Base-by-base conservation (phyloP, 2,797 vertebrate species). In the Mycteria americana region DNA sequence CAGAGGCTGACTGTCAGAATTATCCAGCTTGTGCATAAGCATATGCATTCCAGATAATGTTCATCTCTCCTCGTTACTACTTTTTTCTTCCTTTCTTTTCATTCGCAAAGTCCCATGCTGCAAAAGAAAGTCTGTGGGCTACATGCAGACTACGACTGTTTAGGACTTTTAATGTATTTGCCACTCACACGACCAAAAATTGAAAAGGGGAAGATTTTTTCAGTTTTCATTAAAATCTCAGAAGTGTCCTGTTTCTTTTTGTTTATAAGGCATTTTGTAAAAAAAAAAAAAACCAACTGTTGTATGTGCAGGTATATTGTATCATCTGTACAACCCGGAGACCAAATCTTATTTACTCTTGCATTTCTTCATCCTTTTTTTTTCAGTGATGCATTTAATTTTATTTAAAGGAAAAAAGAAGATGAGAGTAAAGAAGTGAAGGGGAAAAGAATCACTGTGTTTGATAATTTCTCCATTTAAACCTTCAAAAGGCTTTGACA, bases 391-490 rank as follows among this genome's bases (percentile, higher is more conserved):
- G 10, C 13, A 31, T 80, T 60, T 30, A 56, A 22, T 65, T 84
- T 81, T 10, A 64, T 81, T 78, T 80, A 65, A 92, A 69, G 6
- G 7, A 65, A 50, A 64, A 57, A 57, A 88, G 8, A 81, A 60
- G 57, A 11, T 18, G 24, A 53, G 33, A 74, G 2, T 78, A 85
- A 33, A 67, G 27, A 93, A 92, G 11, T 33, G 8, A 65, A 72
- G 46, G 39, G 6, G 28, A 21, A 69, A 84, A 80, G 19, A 89
- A 73, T 12, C 8, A 2, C 13, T 63, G 7, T 64, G 53, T 84
- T 90, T 76, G 67, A 63, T 74, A 95, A 74, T 87, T 79, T 92
- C 70, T 85, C 10, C 24, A 39, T 87, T 94, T 89, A 82, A 68
- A 57, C 63, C 17, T 74, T 89, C 25, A 74, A 79, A 91, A 74